Evolutionary conservation across 2,113 vertebrate genomes (phyloP), one percentile per base, ranked within the genome.

Genomic region (Symphodus melops): DNA sequence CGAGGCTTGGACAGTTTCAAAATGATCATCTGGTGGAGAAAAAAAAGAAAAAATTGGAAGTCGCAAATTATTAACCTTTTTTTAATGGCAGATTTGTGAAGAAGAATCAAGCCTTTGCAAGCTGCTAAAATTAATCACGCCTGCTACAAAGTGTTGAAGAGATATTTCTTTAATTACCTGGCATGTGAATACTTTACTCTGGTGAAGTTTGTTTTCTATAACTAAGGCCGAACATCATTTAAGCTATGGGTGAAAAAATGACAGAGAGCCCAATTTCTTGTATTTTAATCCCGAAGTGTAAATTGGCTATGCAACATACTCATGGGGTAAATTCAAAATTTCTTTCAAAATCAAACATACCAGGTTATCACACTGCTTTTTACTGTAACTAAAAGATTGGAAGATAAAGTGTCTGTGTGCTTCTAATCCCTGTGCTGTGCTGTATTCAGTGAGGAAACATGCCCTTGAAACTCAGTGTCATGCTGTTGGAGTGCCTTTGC

Each of bases 371-470:
- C 20, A 68, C 13, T 55, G 39, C 63, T 72, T 33, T 28, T 33
- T 33, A 25, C 25, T 80, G 65, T 42, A n/a, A 70, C 39, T 67
- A 17, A 51, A 64, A 52, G 28, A 79, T 19, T 62, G 17, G 82
- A 70, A 82, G 79, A 64, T 19, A 25, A 46, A 19, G 54, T 54
- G 48, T 75, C 20, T 17, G 17, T 48, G 46, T 19, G 37, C 13
- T 23, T 28, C 51, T 70, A 75, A 83, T 83, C 71, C 33, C 20
- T 73, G 44, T 55, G 52, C 77, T n/a, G 75, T 68, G 71, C 65
- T 61, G 21, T 9, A 8, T 54, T 79, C 33, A 68, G 41, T 62
- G 56, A 69, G 25, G 52, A 57, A 17, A 36, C 52, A 65, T 19
- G 36, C 54, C 36, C 73, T 54, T 42, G 64, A 48, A 64, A 75